Percentiles rank a stretch among this genome's conserved stretches.
Conservation (phyloP, 2,113 vertebrate genomes). For the Phoenicopterus ruber region DNA sequence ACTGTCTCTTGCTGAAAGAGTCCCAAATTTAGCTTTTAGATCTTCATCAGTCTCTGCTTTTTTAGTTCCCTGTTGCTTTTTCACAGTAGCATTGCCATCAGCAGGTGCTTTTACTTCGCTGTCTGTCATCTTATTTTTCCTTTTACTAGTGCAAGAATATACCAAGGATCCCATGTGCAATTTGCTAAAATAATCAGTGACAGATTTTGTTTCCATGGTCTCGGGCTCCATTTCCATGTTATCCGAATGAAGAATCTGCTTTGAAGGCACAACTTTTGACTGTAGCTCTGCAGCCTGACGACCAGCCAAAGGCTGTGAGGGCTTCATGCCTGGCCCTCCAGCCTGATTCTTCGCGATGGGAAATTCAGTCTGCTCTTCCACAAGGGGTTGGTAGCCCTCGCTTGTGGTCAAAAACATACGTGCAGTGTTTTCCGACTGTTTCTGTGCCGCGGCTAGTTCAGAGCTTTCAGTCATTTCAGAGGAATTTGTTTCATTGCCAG, state of each 20-base stretch:
- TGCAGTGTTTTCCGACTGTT: constrained; percentile 87
- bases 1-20: constrained; percentile 84
- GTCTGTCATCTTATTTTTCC: constrained; percentile 83
- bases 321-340: constrained; percentile 70
- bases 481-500: constrained; percentile 98
- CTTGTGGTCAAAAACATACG: constrained; percentile 86
- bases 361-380: constrained; percentile 87
- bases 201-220: constrained; percentile 97
- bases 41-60: constrained; percentile 79
- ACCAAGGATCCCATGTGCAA: constrained; percentile 88
- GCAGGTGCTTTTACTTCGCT: constrained; percentile 73
- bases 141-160: constrained; percentile 86
- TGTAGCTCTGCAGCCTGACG: constrained; percentile 78
- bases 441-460: constrained; percentile 91
- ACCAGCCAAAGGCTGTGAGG: constrained; percentile 71
- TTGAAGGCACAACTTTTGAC: constrained; percentile 86
- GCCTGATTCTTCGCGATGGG: constrained; percentile 69
- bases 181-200: constrained; percentile 95
- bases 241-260: constrained; percentile 90
- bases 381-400: constrained; percentile 84
- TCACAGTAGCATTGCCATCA: constrained; percentile 72
- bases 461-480: constrained; percentile 99
- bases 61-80: constrained; percentile 77
- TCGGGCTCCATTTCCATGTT: constrained; percentile 97
- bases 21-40: constrained; percentile 82